Evolutionary conservation across 2,797 vertebrate species (phyloP), one percentile per base, ranked within the genome.

Genomic region (Sebastes steindachneri): DNA sequence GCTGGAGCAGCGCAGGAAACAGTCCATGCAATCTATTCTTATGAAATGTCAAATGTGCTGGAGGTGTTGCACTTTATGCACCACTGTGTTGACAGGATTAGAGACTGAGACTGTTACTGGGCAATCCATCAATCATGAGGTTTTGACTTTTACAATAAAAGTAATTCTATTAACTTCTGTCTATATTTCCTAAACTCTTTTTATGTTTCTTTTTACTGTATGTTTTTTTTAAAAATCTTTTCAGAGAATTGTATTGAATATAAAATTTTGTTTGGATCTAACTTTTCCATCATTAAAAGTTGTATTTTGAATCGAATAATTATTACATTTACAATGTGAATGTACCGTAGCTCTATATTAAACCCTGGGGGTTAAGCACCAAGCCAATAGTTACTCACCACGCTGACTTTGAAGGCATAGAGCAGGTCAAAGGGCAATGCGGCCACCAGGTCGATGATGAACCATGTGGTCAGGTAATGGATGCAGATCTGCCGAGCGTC

Each of bases 391-490:
- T 19, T 91, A 98, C 98, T 97, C 93, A 99, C 98, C 97, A 99
- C 98, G 77, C 97, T 99, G 96, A 99, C 97, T 75, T 98, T 99
- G 94, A 99, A 99, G 86, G 98, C 97, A 54, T 99, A 99, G 65
- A 99, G 97, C 66, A 99, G 97, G 92, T 99, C 99, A 91, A 99
- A 99, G 60, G 99, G 99, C 92, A 99, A 95, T 0, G 99, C 99
- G 19, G 99, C 99, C 70, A 99, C 97, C 92, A 99, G 95, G 91
- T 99, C 98, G 69, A 99, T 98, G 95, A 99, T 96, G 92, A 99
- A 99, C 98, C 98, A 99, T 0, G 98, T 99, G 75, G 98, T 99
- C 91, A 99, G 95, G 62, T 99, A 99, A 94, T 99, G 98, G 93
- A 99, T 97, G 91, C 98, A 99, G 95, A 99, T 99, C 85, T 97